Evolutionary conservation across 2,888 invertebrate species (phyloP), one percentile per base, ranked within the genome.

Genomic region (Drosophila pullipes): DNA sequence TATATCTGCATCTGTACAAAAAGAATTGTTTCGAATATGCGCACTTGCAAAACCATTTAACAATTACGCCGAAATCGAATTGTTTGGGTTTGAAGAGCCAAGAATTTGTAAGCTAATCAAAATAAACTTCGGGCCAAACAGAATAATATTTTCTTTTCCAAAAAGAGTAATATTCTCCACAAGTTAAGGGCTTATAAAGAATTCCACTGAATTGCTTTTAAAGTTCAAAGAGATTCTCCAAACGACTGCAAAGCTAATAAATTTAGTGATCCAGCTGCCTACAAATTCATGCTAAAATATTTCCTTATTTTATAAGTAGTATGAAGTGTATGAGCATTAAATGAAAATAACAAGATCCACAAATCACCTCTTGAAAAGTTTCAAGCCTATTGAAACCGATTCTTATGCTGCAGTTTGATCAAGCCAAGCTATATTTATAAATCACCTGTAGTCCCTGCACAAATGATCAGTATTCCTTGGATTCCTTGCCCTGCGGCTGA

Each of bases 41-140:
- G 68, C 79, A 79, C 55, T 76, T 62, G 79, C 79, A 64, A 80
- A 80, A 53, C 37, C n/a, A 39, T 76, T 39, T 59, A 54, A 33
- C 31, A 44, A 41, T 82, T 78, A 72, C 37, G 47, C 16, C 33
- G 68, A 82, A 82, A 67, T 60, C 41, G 22, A 49, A 25, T 5
- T 28, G n/a, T 18, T 37, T 66, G 35, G 22, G 10, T 18, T 25
- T 16, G 31, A 2, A 35, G 28, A 10, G 33, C 25, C 47, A 25
- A 25, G 13, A 53, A 25, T 22, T 69, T 50, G 11, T n/a, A 25
- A 11, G 16, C 49, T 50, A 69, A 57, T 39, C 49, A 69, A 68
- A 55, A 57, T 55, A 69, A 55, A 69, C 55, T 55, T n/a, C 39
- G 13, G 25, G 5, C 55, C 22, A 30, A 68, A 69, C 35, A 68